Base-by-base conservation (phyloP, 2,113 vertebrate species). In the Plectropomus leopardus region DNA sequence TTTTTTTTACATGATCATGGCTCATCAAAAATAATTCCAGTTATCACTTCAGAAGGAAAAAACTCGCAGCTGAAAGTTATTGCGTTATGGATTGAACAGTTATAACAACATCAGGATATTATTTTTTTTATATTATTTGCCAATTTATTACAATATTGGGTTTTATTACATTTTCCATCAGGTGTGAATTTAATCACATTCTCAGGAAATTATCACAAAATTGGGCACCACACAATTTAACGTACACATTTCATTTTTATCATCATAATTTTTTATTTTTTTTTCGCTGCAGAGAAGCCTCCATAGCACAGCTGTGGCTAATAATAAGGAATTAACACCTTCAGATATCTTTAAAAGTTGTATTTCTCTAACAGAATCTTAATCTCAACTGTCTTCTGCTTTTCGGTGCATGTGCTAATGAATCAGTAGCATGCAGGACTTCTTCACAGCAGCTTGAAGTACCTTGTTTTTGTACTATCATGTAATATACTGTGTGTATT, bases 331-430 rank as follows among this genome's bases (percentile, higher is more conserved):
- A 55, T 34, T 34, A 34, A 61, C 8, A 48, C 34, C 47, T 15
- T 30, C 54, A 3, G 15, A 19, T 24, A 32, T 57, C 28, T 59
- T 58, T 47, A 4, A 32, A 32, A 23, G 30, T 51, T 16, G 4
- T 28, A n/a, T 60, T 71, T 30, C 66, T 26, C 26, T 40, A 30
- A n/a, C 30, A 42, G 34, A 76, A 51, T 72, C 13, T 17, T 17
- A 3, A 48, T 47, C 1, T 36, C 11, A 30, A 26, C 48, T 68
- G 48, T 61, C 4, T 28, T 44, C 23, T 71, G 21, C 44, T 53
- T 36, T 57, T 72, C 47, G 30, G 42, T n/a, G 30, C 23, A 36
- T 7, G 44, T 58, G 42, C 9, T 24, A 4, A 34, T 34, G 47
- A 51, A 1, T 23, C 15, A 0, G 21, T 19, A 36, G n/a, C 2